Percentiles rank a stretch among this genome's conserved stretches.
Evolutionary conservation across 2,113 vertebrate genomes (phyloP).

Genomic region (Salvator merianae): DNA sequence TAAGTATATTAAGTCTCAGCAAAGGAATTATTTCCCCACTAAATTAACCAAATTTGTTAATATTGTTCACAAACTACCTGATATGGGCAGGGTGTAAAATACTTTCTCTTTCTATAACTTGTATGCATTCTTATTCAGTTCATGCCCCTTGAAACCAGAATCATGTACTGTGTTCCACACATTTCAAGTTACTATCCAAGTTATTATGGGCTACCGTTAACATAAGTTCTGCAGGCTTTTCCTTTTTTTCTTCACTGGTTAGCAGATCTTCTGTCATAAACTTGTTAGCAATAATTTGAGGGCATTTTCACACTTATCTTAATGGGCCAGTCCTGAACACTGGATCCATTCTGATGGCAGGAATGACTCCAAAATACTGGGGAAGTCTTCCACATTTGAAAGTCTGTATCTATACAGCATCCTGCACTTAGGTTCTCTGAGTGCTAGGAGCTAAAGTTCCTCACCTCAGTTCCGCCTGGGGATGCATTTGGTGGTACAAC

Average conservation of each 20-base stretch:
- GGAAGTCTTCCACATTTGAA: too few relatives aligned
- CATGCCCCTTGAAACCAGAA: conserved; percentile 3
- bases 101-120: background rate
- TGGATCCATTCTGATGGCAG: too few relatives aligned
- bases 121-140: background rate
- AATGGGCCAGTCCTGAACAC: too few relatives aligned
- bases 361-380: too few relatives aligned
- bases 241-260: conserved; percentile 4
- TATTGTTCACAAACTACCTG: background rate
- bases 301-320: too few relatives aligned
- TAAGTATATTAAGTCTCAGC: background rate
- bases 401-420: too few relatives aligned
- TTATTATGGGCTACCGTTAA: background rate
- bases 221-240: background rate
- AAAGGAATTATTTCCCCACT: background rate
- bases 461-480: too few relatives aligned
- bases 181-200: background rate
- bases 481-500: too few relatives aligned
- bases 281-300: conserved; percentile 37
- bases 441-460: too few relatives aligned
- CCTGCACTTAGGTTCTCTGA: too few relatives aligned
- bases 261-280: conserved; percentile 8
- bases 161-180: fast-evolving
- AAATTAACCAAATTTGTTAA: background rate
- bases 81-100: conserved; percentile 17